These are phyloP conservation scores for Phataginus tricuspis DNA, from an alignment of 2,797 vertebrate species.

Conservation along the genomic window DNA sequence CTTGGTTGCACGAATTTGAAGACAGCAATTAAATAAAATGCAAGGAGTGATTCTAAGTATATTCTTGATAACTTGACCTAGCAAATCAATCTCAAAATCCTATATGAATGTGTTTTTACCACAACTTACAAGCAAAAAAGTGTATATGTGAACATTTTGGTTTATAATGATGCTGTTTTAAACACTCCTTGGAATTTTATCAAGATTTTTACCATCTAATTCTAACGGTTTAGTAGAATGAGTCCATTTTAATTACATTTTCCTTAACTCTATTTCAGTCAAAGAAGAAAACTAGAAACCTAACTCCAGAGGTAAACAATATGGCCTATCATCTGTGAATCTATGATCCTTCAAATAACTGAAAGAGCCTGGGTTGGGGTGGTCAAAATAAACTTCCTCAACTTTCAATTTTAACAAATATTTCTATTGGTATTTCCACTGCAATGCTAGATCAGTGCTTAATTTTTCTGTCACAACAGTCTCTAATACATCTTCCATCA, in stretches of 20 bases:
- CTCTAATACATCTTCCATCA: neutral
- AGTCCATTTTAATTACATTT: neutral
- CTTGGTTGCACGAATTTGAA: constrained; percentile 29
- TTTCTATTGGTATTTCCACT: neutral
- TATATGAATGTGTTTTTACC: neutral
- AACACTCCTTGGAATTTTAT: constrained; percentile 3
- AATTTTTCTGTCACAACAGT: neutral
- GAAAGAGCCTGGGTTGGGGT: neutral
- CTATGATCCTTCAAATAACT: constrained; percentile 27
- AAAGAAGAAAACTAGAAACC: constrained; percentile 28
- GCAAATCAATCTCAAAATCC: constrained; percentile 50
- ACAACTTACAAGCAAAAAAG: neutral
- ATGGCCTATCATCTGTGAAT: neutral
- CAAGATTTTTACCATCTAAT: constrained; percentile 20
- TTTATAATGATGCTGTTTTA: constrained; percentile 5
- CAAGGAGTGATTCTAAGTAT: constrained; percentile 2
- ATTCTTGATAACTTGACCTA: constrained; percentile 32
- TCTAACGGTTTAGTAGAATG: constrained; percentile 21
- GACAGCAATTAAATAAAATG: constrained; percentile 40
- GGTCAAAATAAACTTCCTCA: constrained; percentile 33
- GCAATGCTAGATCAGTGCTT: neutral
- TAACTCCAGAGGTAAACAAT: neutral
- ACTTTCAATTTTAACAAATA: neutral
- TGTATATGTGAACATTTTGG: neutral
- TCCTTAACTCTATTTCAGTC: neutral